These are phyloP conservation scores for Ophion obscuratus DNA, from an alignment of 2,888 invertebrate species.

Conservation along the genomic window DNA sequence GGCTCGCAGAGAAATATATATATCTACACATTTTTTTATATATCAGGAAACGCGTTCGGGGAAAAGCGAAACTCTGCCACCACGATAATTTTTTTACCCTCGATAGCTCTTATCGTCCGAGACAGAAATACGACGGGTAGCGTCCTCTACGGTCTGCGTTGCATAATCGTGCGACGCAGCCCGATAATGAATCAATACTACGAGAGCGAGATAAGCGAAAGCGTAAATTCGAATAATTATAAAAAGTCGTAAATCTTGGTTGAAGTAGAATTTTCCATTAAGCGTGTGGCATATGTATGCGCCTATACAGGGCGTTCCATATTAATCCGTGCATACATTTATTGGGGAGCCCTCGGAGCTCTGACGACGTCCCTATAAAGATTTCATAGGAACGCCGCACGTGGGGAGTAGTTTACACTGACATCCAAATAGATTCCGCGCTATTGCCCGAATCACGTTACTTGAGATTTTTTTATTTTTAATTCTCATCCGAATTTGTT, in stretches of 20 bases:
- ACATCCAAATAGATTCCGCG: too few relatives aligned
- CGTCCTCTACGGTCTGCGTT: not conserved
- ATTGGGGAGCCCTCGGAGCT: too few relatives aligned
- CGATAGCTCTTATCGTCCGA: not conserved
- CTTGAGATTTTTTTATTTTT: too few relatives aligned
- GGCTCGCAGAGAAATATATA: not conserved
- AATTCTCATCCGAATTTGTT: too few relatives aligned
- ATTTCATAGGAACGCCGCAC: too few relatives aligned
- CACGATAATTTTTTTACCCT: not conserved
- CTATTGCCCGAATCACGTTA: too few relatives aligned
- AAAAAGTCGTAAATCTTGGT: slow-evolving; percentile 33
- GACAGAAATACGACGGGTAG: not conserved
- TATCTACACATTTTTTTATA: too few relatives aligned
- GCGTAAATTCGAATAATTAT: slow-evolving; percentile 30
- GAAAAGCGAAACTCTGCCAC: too few relatives aligned
- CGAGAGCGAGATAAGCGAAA: slow-evolving; percentile 31
- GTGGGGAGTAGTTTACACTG: too few relatives aligned
- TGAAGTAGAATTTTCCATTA: slow-evolving; percentile 30
- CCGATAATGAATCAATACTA: slow-evolving; percentile 41
- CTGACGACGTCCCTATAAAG: too few relatives aligned
- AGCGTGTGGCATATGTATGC: not conserved
- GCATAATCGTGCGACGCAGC: slow-evolving; percentile 17
- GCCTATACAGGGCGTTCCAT: not conserved
- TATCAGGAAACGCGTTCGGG: too few relatives aligned
- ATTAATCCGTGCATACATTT: not conserved